Conservation (phyloP, 2,797 vertebrate genomes). For the Takifugu ocellatus region DNA sequence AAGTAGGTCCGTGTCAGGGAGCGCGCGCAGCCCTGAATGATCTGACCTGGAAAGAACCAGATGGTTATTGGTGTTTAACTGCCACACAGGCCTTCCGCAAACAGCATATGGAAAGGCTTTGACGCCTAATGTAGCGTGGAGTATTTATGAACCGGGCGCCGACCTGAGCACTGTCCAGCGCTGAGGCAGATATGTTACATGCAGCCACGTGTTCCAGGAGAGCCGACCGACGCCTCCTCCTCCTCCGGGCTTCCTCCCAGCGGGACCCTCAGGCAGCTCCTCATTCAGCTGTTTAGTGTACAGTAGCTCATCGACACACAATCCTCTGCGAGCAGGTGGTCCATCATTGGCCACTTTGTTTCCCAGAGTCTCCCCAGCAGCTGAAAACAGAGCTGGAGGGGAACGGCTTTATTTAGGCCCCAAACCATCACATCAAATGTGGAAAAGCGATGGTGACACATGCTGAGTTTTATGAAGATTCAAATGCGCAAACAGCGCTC, state of each 20-base stretch:
- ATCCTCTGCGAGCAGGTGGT: conserved; percentile 67
- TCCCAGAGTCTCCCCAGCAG: conserved; percentile 49
- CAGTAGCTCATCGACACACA: conserved; percentile 64
- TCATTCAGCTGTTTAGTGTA: conserved; percentile 67
- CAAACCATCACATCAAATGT: conserved; percentile 15
- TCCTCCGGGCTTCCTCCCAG: conserved; percentile 12
- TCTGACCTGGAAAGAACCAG: conserved; percentile 68
- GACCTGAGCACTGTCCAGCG: conserved; percentile 59
- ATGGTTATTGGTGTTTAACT: conserved; percentile 60
- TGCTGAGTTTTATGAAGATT: too few relatives aligned
- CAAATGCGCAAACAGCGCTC: too few relatives aligned
- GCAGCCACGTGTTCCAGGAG: conserved; percentile 29
- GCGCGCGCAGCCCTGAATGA: conserved; percentile 41
- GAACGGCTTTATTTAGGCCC: conserved; percentile 20
- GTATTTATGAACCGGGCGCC: conserved; percentile 71
- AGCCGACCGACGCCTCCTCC: conserved; percentile 3
- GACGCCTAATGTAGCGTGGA: conserved; percentile 76
- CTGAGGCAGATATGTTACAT: conserved; percentile 33
- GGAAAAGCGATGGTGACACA: neutral
- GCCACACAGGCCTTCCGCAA: conserved; percentile 71
- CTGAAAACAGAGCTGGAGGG: conserved; percentile 33
- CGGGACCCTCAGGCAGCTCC: conserved; percentile 27
- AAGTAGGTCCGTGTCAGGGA: conserved; percentile 52
- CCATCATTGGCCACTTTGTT: conserved; percentile 59
- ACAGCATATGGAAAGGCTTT: conserved; percentile 80